Evolutionary conservation across 2,113 vertebrate genomes (phyloP), one percentile per base, ranked within the genome.

Genomic region (Lagopus muta): DNA sequence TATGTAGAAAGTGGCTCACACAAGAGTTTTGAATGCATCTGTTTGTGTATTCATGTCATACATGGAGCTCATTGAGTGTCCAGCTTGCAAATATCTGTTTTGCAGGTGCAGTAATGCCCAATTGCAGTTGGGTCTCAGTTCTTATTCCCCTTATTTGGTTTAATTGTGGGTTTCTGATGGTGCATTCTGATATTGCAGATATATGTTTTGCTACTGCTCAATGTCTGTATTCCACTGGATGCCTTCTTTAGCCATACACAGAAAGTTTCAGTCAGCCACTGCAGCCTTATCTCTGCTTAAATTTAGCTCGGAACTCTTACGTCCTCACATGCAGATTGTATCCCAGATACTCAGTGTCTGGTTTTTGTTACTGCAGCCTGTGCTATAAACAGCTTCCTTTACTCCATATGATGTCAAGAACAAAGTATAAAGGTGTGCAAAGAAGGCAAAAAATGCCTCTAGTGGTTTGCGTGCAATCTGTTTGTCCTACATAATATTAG

Each of bases 371-470:
- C 65, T 0, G 5, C 72, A 88, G 47, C 67, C 61, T 81, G 69
- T 74, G 55, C 82, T 96, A 91, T 89, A 94, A 96, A 92, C 91
- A 92, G 72, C 75, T 92, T 88, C 72, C 50, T 94, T 89, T 86
- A 67, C 82, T 83, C 79, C n/a, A 3, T 60, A 4, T 94, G 95
- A 94, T 90, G 87, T 92, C 89, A 94, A 48, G 50, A 94, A 34
- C n/a, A 28, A 50, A 67, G 47, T 13, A 4, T 18, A 90, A 91
- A 60, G 67, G 79, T 10, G 9, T 54, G 72, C 88, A 42, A 82
- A 42, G 67, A 78, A 86, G 60, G 79, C 70, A 88, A 77, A 89
- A 95, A 40, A 38, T 86, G 69, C 75, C 47, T 89, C 52, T 52
- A 47, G 69, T 64, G 47, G 55, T 43, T 86, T 81, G 47, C 3